Percentiles rank a stretch among this genome's conserved stretches.
Evolutionary conservation across 2,888 invertebrate species (phyloP).

Genomic region (Noctua pronuba): DNA sequence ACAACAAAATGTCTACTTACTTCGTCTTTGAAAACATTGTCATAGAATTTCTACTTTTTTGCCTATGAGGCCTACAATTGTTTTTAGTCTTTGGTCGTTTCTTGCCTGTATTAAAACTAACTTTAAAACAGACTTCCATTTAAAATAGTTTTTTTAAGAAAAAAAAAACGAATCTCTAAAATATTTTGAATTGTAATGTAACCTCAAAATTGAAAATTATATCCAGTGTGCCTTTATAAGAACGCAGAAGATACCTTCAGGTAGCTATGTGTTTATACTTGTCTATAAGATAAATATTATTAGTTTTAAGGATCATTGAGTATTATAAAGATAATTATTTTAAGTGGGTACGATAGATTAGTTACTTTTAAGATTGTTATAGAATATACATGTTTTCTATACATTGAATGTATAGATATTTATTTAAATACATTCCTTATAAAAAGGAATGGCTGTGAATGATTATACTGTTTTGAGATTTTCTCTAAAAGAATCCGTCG

Average conservation of each 20-base stretch:
- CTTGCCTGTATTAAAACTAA: slow-evolving; percentile 8
- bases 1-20: slow-evolving; percentile 1
- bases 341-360: slow-evolving; percentile 44
- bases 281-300: slow-evolving; percentile 20
- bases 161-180: slow-evolving; percentile 38
- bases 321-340: slow-evolving; percentile 61
- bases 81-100: slow-evolving; percentile 25
- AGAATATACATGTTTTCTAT: slow-evolving; percentile 1
- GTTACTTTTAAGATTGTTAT: slow-evolving; percentile 17
- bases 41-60: not conserved
- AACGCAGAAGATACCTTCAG: not conserved
- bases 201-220: not conserved
- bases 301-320: slow-evolving; percentile 61
- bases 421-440: slow-evolving; percentile 46
- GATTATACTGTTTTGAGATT: not conserved
- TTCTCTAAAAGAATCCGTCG: slow-evolving; percentile 7
- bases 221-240: slow-evolving; percentile 45
- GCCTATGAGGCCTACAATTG: slow-evolving; percentile 12
- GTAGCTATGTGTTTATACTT: not conserved
- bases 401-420: slow-evolving; percentile 26
- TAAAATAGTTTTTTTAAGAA: not conserved
- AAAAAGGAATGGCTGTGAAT: slow-evolving; percentile 45
- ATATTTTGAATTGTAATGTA: slow-evolving; percentile 20
- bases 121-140: not conserved
- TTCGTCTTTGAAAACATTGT: not conserved